These are phyloP conservation scores for Linhomoeus sp. DNA, from an alignment of 2,888 invertebrate genomes.

Conservation along the genomic window DNA sequence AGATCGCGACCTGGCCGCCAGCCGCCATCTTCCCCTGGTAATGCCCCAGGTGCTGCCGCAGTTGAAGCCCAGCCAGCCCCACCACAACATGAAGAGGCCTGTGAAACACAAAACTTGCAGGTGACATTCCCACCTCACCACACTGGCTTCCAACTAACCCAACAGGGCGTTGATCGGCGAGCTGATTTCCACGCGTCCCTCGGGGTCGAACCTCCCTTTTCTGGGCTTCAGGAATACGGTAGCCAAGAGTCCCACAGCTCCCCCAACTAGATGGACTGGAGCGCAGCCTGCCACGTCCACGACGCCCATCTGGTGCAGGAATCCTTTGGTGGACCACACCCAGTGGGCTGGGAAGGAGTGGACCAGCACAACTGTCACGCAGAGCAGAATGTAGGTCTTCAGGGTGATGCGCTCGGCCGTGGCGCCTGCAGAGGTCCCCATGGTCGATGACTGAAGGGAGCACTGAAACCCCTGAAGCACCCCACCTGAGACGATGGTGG, in stretches of 20 bases:
- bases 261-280: constrained; percentile 29
- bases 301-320: constrained; percentile 17
- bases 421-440: no score
- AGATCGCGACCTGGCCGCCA: constrained; percentile 12
- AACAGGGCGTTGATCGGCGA: constrained; percentile 18
- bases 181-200: constrained; percentile 17
- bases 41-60: constrained; percentile 18
- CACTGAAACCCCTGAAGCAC: no score
- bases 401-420: constrained; percentile 28
- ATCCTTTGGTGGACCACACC: constrained; percentile 29
- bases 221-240: constrained; percentile 25
- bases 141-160: no score
- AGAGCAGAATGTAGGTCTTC: constrained; percentile 24
- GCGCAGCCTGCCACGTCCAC: constrained; percentile 28
- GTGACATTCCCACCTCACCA: no score
- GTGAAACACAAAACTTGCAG: no score
- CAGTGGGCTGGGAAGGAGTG: constrained; percentile 31
- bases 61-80: constrained; percentile 20
- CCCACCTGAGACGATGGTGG: constrained; percentile 21
- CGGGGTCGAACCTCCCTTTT: constrained; percentile 17
- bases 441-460: background rate
- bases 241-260: constrained; percentile 25
- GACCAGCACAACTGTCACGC: constrained; percentile 22
- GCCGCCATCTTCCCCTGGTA: constrained; percentile 15
- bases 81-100: constrained; percentile 19